phyloP scores from a whole-genome alignment of 2,113 vertebrate species.

The Nansenia antarctica region DNA sequence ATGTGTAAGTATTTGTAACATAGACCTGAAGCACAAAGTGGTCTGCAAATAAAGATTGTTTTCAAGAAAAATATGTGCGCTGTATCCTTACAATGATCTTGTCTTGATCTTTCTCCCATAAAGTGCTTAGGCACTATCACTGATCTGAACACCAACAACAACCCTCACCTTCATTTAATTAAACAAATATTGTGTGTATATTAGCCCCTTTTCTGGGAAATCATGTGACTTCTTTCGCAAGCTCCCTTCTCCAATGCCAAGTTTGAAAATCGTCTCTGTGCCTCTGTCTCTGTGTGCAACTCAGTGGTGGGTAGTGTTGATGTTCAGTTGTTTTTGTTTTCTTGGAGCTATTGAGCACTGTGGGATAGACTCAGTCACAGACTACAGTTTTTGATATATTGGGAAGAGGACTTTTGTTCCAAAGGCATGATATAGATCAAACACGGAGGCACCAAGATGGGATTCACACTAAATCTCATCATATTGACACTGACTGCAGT shows the following conservation, averaged over 20 bases:
- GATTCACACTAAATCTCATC: slow-evolving; percentile 19
- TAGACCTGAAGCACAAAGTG: slow-evolving; percentile 46
- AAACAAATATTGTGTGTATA: background rate
- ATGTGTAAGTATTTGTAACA: slow-evolving; percentile 61
- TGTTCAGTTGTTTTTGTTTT: background rate
- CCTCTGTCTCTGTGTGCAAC: no score
- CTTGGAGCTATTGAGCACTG: background rate
- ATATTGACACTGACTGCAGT: slow-evolving; percentile 34
- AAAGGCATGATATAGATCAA: slow-evolving; percentile 1
- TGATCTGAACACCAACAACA: no score
- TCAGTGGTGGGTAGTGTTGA: no score
- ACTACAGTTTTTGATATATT: background rate
- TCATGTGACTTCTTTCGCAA: slow-evolving; percentile 42
- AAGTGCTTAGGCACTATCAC: no score
- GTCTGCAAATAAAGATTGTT: slow-evolving; percentile 67
- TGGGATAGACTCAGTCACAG: background rate
- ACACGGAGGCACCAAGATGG: slow-evolving; percentile 2
- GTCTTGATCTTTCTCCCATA: no score
- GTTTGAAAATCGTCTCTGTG: background rate
- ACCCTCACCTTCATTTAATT: background rate
- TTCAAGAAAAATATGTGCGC: slow-evolving; percentile 4
- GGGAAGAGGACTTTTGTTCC: background rate
- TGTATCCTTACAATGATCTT: background rate
- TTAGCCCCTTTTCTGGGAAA: slow-evolving; percentile 40
- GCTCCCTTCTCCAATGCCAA: slow-evolving; percentile 16